Evolutionary conservation across 2,888 invertebrate genomes (phyloP), one percentile per base, ranked within the genome.

Genomic region (Stenurella melanura): DNA sequence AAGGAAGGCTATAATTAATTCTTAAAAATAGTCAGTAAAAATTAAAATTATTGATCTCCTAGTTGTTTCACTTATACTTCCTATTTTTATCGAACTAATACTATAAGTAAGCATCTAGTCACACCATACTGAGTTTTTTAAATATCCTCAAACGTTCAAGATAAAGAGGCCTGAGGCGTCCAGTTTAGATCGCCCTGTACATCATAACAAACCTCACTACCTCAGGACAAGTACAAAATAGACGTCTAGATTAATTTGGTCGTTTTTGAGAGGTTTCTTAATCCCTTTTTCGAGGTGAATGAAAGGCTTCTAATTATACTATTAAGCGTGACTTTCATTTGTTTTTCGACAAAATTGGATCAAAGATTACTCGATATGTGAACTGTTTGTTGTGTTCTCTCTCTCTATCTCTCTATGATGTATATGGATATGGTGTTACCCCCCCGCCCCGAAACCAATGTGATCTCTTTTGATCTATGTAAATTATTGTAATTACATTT

Each of bases 381-480:
- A 80, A 78, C 78, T 78, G 80, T 79, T 81, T 81, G 78, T 81
- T 80, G 76, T 78, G 76, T 76, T 78, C 61, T 78, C 73, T 75
- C 66, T 78, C 57, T 54, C 21, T 58, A 57, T 38, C 56, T 64
- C 34, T 64, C 9, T 74, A 68, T 60, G 54, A 75, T 77, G 56
- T 71, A 71, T 69, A 34, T 75, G 70, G 57, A 64, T 64, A 71
- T 79, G 77, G 75, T 73, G 75, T 72, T 50, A 64, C 42, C 19
- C 73, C 70, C 69, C 75, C 78, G 76, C 80, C 21, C 79, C 80
- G 68, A 68, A 83, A 83, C 83, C 83, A 83, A 84, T 86, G 86
- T 87, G 87, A 86, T 86, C 86, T 86, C 71, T 76, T 83, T 83
- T 79, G 85, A 85, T 86, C 84, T 81, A 78, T 82, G 81, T 82